Base-by-base conservation (phyloP, 2,797 vertebrate species). In the Acestrorhynchus altus region DNA sequence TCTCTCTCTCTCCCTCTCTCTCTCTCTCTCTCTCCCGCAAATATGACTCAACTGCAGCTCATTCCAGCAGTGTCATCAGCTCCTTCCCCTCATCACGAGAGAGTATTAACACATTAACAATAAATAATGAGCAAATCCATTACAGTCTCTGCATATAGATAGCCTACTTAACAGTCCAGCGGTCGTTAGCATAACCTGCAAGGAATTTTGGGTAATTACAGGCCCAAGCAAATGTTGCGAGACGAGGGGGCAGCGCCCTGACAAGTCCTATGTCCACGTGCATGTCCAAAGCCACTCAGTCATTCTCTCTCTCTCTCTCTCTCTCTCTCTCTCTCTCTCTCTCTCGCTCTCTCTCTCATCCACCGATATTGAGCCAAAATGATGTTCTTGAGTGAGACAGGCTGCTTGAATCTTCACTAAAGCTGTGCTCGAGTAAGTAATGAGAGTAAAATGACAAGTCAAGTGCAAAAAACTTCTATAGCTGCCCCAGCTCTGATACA, bases 111-210 rank as follows among this genome's bases (percentile, higher is more conserved):
- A 92, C 86, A 93, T 94, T 94, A 93, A 89, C 89, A 91, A 91
- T 93, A 93, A 93, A 93, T 94, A 92, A 94, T 93, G 93, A 93
- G 90, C 89, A 91, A 92, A 93, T 91, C 92, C 90, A 93, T 94
- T 92, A 92, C 88, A 86, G 91, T 88, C 91, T 92, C 92, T 94
- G 94, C 94, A 94, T 94, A 94, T 94, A 94, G 92, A 94, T 93
- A 92, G 94, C 92, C 93, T 94, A 92, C 91, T 94, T 94, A 94
- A 91, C 88, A 84, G 74, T 82, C 86, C 86, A 87, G 83, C 84
- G 47, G 79, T 88, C 86, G 92, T 94, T 93, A 93, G 90, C 90
- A 91, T 90, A 91, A 91, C 90, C 89, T 92, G 88, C 82, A 42
- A 87, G 89, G 86, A 91, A 85, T 76, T 74, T 77, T 79, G 87